Percentiles rank a stretch among this genome's conserved stretches.
phyloP scores from a whole-genome alignment of 1,140 invertebrate species.

The Drosophila sechellia region DNA sequence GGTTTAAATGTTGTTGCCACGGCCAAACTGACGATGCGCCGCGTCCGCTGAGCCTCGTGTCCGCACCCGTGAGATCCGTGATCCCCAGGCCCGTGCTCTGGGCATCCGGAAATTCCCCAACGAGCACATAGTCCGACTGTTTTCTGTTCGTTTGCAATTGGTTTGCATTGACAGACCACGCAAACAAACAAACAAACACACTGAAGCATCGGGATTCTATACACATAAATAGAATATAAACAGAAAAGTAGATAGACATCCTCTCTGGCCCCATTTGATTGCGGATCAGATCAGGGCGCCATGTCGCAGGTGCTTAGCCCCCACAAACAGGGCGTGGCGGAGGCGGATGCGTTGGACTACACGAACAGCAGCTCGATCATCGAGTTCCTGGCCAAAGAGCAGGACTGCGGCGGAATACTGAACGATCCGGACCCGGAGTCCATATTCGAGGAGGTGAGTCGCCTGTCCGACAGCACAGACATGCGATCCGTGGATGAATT shows the following conservation, averaged over 20 bases:
- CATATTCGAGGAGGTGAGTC: conserved; percentile 82
- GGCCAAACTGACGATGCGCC: conserved; percentile 28
- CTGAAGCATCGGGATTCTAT: too few species aligned
- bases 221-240: neutral
- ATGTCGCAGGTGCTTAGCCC: conserved; percentile 68
- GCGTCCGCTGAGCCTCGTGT: conserved; percentile 21
- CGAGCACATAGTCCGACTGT: neutral
- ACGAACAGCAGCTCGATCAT: conserved; percentile 76
- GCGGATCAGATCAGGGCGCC: neutral
- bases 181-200: conserved; percentile 7
- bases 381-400: conserved; percentile 80
- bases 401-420: conserved; percentile 60
- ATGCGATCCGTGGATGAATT: conserved; percentile 82
- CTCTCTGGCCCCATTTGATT: neutral
- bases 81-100: conserved; percentile 7
- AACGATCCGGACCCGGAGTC: conserved; percentile 71
- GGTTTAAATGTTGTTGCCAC: conserved; percentile 32
- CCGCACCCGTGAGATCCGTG: conserved; percentile 16
- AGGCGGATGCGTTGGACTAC: conserved; percentile 56
- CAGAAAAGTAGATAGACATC: neutral
- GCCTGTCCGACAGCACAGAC: conserved; percentile 71
- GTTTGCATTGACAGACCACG: neutral
- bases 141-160: conserved; percentile 2
- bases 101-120: neutral
- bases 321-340: conserved; percentile 43